Percentiles rank a stretch among this genome's conserved stretches.
phyloP scores from a whole-genome alignment of 2,888 invertebrate species.

The Hololepta plana region DNA sequence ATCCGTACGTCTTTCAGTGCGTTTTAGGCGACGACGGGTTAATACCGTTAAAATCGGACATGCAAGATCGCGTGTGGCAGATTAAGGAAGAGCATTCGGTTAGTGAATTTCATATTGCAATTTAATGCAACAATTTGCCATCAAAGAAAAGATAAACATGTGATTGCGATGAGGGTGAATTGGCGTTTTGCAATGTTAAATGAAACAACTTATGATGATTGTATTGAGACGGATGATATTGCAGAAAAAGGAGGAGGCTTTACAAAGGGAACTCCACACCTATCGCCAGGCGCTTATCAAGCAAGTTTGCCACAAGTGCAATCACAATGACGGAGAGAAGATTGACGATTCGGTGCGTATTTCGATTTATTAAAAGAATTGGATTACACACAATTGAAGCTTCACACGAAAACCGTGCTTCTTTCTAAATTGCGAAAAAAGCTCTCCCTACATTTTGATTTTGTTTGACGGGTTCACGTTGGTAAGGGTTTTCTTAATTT shows the following conservation, averaged over 20 bases:
- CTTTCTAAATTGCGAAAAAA: too few relatives aligned
- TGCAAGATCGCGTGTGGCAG: conserved; percentile 62
- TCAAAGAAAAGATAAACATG: not conserved
- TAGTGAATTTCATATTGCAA: not conserved
- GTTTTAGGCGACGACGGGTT: conserved; percentile 53
- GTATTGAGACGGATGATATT: conserved; percentile 7
- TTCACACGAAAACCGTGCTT: too few relatives aligned
- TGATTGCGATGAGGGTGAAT: conserved; percentile 1
- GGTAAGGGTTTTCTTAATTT: too few relatives aligned
- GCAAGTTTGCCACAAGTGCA: conserved; percentile 46
- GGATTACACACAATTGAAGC: too few relatives aligned
- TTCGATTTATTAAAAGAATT: too few relatives aligned
- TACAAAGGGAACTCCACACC: conserved; percentile 59
- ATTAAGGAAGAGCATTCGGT: conserved; percentile 68
- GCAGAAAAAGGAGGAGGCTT: conserved; percentile 58
- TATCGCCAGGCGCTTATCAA: conserved; percentile 57
- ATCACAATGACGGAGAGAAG: conserved; percentile 30
- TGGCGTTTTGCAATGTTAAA: not conserved
- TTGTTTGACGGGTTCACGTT: too few relatives aligned
- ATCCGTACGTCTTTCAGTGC: conserved; percentile 12
- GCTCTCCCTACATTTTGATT: too few relatives aligned
- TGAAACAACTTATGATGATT: not conserved
- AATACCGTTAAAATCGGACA: conserved; percentile 48
- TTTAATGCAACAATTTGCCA: conserved; percentile 1
- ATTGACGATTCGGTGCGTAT: conserved; percentile 42